These are phyloP conservation scores for Anser brachyrhynchus DNA, from an alignment of 2,113 vertebrate genomes.

Conservation along the genomic window DNA sequence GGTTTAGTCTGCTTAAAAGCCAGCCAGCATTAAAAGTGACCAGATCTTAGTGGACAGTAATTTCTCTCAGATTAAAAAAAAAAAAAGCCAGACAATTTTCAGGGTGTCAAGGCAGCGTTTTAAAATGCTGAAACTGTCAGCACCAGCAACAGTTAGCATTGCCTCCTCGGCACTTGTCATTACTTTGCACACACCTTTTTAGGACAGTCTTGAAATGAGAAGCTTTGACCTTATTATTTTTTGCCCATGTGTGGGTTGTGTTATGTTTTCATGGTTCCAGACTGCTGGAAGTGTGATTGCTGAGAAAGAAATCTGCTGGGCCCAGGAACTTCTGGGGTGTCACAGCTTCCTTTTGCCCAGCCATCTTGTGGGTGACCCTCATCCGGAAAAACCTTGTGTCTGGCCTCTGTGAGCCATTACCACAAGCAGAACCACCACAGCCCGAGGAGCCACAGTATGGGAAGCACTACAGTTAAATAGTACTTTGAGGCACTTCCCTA, in stretches of 20 bases:
- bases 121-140: constrained; percentile 59
- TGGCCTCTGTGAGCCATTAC: not conserved
- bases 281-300: not conserved
- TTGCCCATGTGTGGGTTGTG: not conserved
- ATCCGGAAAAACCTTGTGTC: not conserved
- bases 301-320: not conserved
- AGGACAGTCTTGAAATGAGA: constrained; percentile 57
- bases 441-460: not conserved
- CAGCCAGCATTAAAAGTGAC: not conserved
- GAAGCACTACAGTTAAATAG: not conserved
- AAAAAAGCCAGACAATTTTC: constrained; percentile 63
- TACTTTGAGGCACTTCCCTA: not conserved
- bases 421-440: not conserved
- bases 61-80: constrained; percentile 28
- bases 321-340: not conserved
- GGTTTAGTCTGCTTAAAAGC: not conserved
- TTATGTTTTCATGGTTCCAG: constrained; percentile 1
- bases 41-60: constrained; percentile 33
- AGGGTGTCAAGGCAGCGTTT: constrained; percentile 28
- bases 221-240: constrained; percentile 65
- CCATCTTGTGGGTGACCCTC: not conserved
- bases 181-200: constrained; percentile 47
- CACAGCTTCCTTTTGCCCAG: not conserved
- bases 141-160: constrained; percentile 46
- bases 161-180: constrained; percentile 54